Base-by-base conservation (phyloP, 2,797 vertebrate genomes). In the Etheostoma nigrum region DNA sequence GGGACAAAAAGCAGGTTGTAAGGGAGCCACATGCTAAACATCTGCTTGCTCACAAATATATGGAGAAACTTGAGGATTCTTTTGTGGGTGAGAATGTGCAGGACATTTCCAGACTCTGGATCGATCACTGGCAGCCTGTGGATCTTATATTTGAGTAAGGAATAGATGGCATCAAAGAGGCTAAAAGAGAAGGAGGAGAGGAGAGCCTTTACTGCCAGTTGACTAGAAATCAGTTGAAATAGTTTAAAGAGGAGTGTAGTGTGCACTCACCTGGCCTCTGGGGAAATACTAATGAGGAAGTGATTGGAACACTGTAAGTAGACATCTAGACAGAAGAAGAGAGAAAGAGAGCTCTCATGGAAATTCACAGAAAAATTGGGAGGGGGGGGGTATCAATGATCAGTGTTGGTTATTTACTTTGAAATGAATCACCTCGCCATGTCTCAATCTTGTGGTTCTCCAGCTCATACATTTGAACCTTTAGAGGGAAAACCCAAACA, bases 391-490 rank as follows among this genome's bases (percentile, higher is more conserved):
- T 16, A 74, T 7, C 16, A 65, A 48, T 60, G 3, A 71, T 66
- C 58, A 6, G 23, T 55, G 66, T 18, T 76, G 67, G 42, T 75
- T 79, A 89, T 94, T 95, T 95, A 95, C 93, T 93, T 93, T 72
- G 84, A 91, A 88, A 90, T 78, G 90, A 91, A 90, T 97, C 95
- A 99, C 98, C 98, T 96, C 98, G 94, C 98, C 98, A 99, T 51
- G 97, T 99, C 89, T 99, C 96, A 23, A 99, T 99, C 91, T 96
- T 98, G 91, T 99, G 98, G 53, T 95, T 96, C 87, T 99, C 98
- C 81, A 99, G 92, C 89, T 99, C 97, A 0, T 97, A 97, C 91
- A 99, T 99, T 90, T 99, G 98, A 88, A 99, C 98, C 98, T 99
- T 87, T 4, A 25, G 36, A 21, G 47, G 33, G 25, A 60, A 40